Evolutionary conservation across 2,797 vertebrate genomes (phyloP).

Genomic region (Sparidentex hasta): DNA sequence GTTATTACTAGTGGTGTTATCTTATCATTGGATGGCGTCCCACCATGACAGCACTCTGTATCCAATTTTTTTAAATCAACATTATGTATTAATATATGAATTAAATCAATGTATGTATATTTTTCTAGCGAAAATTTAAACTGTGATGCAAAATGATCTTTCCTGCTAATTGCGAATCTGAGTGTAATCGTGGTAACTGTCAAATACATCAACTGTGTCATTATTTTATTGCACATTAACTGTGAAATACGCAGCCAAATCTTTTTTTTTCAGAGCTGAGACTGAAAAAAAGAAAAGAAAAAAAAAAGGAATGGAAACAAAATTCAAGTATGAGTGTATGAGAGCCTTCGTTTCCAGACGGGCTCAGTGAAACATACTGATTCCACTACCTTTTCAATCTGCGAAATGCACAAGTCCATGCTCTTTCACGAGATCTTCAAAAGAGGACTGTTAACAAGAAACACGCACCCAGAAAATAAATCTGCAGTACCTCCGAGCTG

Average conservation of each 20-base stretch:
- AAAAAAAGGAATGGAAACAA: conserved; percentile 1
- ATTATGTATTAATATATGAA: too few relatives aligned
- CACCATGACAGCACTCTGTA: too few relatives aligned
- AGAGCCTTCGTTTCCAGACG: conserved; percentile 2
- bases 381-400: not conserved
- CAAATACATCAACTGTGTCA: not conserved
- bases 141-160: too few relatives aligned
- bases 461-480: conserved; percentile 44
- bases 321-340: not conserved
- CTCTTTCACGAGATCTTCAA: conserved; percentile 39
- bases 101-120: too few relatives aligned
- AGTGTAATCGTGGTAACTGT: too few relatives aligned
- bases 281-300: too few relatives aligned
- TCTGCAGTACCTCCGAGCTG: conserved; percentile 35
- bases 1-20: too few relatives aligned
- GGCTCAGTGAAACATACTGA: conserved; percentile 12
- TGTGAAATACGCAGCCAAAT: not conserved
- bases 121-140: too few relatives aligned
- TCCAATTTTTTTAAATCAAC: too few relatives aligned
- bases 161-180: too few relatives aligned
- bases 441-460: conserved; percentile 27
- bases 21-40: too few relatives aligned
- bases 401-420: conserved; percentile 19
- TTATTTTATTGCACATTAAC: not conserved
- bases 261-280: not conserved